phyloP scores from a whole-genome alignment of 2,113 vertebrate genomes.

The Prunella himalayana region DNA sequence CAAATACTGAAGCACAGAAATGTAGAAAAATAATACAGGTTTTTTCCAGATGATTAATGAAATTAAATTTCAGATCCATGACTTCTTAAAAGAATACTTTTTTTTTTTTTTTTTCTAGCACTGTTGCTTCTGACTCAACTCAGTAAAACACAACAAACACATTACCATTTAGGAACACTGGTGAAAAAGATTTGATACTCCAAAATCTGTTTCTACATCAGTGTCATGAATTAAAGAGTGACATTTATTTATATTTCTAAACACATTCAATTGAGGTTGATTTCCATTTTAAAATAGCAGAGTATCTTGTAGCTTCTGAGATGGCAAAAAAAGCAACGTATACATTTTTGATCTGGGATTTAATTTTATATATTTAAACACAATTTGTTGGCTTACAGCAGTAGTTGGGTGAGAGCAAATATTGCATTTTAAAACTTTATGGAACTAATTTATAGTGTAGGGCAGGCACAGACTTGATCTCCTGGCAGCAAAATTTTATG shows the following conservation, averaged over 20 bases:
- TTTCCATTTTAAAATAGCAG: neutral
- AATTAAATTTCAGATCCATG: neutral
- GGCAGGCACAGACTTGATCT: conserved; percentile 70
- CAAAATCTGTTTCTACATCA: neutral
- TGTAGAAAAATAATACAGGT: accelerated
- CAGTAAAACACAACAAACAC: neutral
- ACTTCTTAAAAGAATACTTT: neutral
- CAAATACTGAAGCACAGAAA: neutral
- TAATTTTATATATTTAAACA: conserved; percentile 60
- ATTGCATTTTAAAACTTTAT: conserved; percentile 71
- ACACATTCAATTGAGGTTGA: neutral
- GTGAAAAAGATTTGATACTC: neutral
- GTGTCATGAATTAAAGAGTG: neutral
- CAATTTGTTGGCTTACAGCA: conserved; percentile 18
- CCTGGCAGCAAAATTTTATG: conserved; percentile 73
- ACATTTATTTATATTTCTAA: neutral
- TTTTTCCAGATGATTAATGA: neutral
- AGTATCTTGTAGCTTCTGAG: neutral
- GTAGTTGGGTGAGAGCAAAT: conserved; percentile 38
- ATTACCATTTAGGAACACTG: neutral
- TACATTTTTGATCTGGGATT: neutral
- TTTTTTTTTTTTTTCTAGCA: neutral
- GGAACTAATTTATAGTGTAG: conserved; percentile 70
- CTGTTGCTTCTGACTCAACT: neutral
- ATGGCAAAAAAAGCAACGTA: neutral